phyloP scores from a whole-genome alignment of 2,113 vertebrate species.

The Orientallactaga bullata region DNA sequence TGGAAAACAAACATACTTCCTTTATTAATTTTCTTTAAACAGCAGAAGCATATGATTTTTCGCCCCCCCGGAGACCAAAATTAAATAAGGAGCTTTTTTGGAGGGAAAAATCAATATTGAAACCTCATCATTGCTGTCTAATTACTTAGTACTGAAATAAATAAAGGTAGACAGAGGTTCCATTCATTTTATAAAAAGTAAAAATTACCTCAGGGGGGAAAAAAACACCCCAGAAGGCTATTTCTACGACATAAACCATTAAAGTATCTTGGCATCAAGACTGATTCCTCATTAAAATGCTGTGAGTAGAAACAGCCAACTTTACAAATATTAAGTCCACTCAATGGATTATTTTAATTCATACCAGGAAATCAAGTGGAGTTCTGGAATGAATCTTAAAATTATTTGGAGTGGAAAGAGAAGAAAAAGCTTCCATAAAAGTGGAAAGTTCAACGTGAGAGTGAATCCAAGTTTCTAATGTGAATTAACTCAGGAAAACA shows the following conservation, averaged over 20 bases:
- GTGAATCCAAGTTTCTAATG: background rate
- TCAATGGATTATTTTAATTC: slow-evolving; percentile 64
- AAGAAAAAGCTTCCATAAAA: background rate
- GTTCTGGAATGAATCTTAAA: slow-evolving; percentile 49
- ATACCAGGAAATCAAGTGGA: slow-evolving; percentile 65
- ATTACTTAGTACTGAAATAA: slow-evolving; percentile 45
- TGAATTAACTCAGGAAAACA: background rate
- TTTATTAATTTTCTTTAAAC: background rate
- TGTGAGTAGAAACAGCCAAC: slow-evolving; percentile 50
- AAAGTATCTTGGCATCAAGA: slow-evolving; percentile 61
- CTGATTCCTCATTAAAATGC: slow-evolving; percentile 43
- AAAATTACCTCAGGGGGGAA: slow-evolving; percentile 41
- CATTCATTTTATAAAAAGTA: slow-evolving; percentile 68
- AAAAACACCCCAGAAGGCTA: slow-evolving; percentile 27
- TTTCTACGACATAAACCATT: slow-evolving; percentile 52
- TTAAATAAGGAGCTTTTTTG: background rate
- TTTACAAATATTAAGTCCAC: slow-evolving; percentile 45
- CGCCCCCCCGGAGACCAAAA: background rate
- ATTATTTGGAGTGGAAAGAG: slow-evolving; percentile 15
- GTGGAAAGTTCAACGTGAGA: background rate
- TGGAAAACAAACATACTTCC: slow-evolving; percentile 62
- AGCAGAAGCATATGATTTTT: background rate
- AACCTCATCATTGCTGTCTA: slow-evolving; percentile 36
- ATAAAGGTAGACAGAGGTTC: slow-evolving; percentile 50
- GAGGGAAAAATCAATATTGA: slow-evolving; percentile 16